phyloP scores from a whole-genome alignment of 1,140 invertebrate genomes.

The Ptiloglossa arizonensis region DNA sequence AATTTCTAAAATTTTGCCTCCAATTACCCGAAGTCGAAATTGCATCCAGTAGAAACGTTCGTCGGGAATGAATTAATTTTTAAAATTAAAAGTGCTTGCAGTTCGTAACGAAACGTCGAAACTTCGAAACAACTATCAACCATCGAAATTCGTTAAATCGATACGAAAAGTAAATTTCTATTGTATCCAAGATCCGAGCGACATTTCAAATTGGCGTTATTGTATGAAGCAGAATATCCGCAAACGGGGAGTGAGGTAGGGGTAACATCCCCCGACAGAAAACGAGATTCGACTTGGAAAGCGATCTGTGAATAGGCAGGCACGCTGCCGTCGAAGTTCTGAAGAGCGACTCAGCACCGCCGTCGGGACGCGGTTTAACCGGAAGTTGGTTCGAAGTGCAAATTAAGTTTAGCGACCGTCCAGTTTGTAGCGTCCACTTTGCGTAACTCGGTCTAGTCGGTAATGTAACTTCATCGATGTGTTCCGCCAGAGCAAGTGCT shows the following conservation, averaged over 20 bases:
- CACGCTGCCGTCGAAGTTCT: constrained; percentile 70
- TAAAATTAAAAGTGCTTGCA: no score
- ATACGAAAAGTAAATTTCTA: no score
- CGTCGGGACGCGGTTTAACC: constrained; percentile 75
- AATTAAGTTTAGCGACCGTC: constrained; percentile 78
- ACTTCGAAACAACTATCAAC: no score
- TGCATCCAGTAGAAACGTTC: no score
- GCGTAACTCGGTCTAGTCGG: constrained; percentile 80
- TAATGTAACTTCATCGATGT: constrained; percentile 81
- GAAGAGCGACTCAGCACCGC: constrained; percentile 53
- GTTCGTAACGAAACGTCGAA: no score
- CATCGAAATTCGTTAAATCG: no score
- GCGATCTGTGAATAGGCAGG: constrained; percentile 71
- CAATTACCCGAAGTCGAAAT: no score
- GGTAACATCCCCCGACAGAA: constrained; percentile 21
- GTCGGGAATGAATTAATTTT: no score
- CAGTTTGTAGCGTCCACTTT: constrained; percentile 80
- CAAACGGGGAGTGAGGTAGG: constrained; percentile 24
- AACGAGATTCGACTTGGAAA: constrained; percentile 66
- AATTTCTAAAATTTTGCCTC: no score
- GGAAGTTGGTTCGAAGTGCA: constrained; percentile 78
- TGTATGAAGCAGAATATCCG: not conserved
- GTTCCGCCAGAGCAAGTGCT: constrained; percentile 79
- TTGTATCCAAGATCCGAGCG: not conserved
- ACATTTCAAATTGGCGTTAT: not conserved